phyloP scores from a whole-genome alignment of 2,113 vertebrate species.

The Struthio camelus region DNA sequence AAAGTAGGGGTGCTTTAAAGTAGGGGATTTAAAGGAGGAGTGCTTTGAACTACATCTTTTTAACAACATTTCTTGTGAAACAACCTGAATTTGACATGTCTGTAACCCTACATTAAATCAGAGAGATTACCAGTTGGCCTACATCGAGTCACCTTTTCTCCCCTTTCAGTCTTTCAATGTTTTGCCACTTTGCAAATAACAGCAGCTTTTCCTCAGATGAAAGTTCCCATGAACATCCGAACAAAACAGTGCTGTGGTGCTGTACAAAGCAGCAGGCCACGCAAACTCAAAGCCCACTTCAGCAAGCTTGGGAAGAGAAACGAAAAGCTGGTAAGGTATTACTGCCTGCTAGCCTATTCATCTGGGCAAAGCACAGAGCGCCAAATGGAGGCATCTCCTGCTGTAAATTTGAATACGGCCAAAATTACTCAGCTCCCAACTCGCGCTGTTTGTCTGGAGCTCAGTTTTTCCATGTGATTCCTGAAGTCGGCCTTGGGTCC shows the following conservation, averaged over 20 bases:
- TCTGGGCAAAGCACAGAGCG: not conserved
- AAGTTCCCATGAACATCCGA: accelerated
- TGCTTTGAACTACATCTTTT: not conserved
- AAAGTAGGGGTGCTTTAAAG: not conserved
- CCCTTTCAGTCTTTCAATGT: not conserved
- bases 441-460: constrained; percentile 3
- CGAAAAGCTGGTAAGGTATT: not conserved
- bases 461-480: constrained; percentile 75
- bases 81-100: not conserved
- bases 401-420: not conserved
- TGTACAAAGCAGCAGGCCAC: not conserved
- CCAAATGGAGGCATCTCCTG: not conserved
- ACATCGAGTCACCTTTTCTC: not conserved
- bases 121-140: not conserved
- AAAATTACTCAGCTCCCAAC: not conserved
- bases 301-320: not conserved
- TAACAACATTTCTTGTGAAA: not conserved
- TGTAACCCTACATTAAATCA: not conserved
- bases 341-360: accelerated
- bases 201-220: not conserved
- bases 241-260: not conserved
- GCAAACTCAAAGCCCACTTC: not conserved
- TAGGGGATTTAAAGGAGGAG: not conserved
- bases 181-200: not conserved
- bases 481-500: constrained; percentile 69